These are phyloP conservation scores for Mesembrinibis cayennensis DNA, from an alignment of 2,113 vertebrate genomes.

Conservation along the genomic window DNA sequence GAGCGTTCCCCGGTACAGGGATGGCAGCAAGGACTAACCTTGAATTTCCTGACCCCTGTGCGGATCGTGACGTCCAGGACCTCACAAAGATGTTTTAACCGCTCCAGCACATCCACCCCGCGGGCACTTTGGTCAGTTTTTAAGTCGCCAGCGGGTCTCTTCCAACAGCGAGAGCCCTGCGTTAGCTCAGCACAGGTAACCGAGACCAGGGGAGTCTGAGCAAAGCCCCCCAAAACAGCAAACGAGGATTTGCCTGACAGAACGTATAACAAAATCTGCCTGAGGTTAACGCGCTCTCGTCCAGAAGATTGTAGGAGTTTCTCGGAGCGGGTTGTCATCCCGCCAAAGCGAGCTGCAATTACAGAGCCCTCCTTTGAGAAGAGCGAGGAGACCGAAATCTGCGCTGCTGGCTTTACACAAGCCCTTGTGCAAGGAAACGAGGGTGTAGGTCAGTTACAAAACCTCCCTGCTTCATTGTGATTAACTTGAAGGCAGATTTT, in stretches of 20 bases:
- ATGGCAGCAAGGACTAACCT: background rate
- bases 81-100: background rate
- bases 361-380: background rate
- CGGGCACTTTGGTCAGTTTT: background rate
- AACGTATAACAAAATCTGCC: background rate
- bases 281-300: accelerated
- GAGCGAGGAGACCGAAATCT: background rate
- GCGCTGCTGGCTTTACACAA: accelerated
- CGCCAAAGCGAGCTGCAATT: background rate
- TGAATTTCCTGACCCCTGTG: background rate
- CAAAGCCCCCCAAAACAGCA: background rate
- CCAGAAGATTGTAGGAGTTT: background rate
- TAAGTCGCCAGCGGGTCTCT: background rate
- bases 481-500: background rate
- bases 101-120: accelerated
- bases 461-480: background rate
- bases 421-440: background rate
- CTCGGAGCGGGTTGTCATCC: background rate
- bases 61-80: too few relatives aligned
- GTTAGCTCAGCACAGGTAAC: background rate
- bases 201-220: background rate
- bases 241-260: background rate
- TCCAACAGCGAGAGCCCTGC: background rate
- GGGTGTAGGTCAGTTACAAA: background rate
- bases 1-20: background rate